phyloP scores from a whole-genome alignment of 1,140 invertebrate genomes.

The Archivesica marissinica region DNA sequence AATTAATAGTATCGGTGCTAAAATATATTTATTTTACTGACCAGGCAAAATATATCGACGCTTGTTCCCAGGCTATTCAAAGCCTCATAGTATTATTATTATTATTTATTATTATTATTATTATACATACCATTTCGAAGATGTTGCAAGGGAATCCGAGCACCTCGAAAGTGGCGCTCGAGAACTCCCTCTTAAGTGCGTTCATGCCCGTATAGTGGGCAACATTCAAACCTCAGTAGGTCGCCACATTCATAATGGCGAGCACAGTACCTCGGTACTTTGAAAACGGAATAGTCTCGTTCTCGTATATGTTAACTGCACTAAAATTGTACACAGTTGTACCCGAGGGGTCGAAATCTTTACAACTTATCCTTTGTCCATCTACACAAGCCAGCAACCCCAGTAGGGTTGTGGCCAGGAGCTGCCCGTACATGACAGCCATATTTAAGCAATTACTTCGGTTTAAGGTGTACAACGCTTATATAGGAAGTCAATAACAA shows the following conservation, averaged over 20 bases:
- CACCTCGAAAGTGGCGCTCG: constrained; percentile 82
- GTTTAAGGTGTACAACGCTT: too few relatives aligned
- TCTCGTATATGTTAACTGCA: constrained; percentile 69
- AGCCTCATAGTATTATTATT: too few relatives aligned
- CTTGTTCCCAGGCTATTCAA: too few relatives aligned
- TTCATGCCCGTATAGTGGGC: constrained; percentile 83
- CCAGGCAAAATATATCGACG: too few relatives aligned
- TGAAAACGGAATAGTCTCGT: constrained; percentile 74
- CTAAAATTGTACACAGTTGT: constrained; percentile 73
- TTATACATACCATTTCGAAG: constrained; percentile 84
- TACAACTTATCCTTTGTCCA: constrained; percentile 53
- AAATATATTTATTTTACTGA: too few relatives aligned
- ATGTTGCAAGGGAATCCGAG: constrained; percentile 86
- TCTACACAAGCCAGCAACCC: constrained; percentile 35
- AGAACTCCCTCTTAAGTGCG: constrained; percentile 80
- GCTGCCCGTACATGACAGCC: constrained; percentile 28
- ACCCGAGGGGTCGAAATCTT: constrained; percentile 57
- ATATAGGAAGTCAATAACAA: too few relatives aligned
- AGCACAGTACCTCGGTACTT: constrained; percentile 83
- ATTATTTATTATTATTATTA: background rate
- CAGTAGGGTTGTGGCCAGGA: constrained; percentile 34
- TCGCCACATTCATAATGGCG: constrained; percentile 85
- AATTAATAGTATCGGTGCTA: too few relatives aligned
- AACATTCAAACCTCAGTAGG: constrained; percentile 84
- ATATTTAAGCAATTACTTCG: too few relatives aligned